Evolutionary conservation across 2,888 invertebrate genomes (phyloP).

Genomic region (Mantis religiosa): DNA sequence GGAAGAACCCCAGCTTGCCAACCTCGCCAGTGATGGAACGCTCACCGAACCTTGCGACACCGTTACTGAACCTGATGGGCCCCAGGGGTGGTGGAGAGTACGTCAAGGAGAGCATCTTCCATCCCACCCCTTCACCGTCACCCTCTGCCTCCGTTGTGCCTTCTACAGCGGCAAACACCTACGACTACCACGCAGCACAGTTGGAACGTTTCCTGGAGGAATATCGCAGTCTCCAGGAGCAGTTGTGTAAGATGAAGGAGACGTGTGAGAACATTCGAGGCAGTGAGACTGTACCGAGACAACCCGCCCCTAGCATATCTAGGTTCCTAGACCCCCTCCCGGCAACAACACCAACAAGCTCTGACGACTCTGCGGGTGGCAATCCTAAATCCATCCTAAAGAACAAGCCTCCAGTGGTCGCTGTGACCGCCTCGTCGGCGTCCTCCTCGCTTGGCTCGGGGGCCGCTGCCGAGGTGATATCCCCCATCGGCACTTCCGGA

Average conservation of each 20-base stretch:
- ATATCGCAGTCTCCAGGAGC: slow-evolving; percentile 70
- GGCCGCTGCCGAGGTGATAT: slow-evolving; percentile 16
- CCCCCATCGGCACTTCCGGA: slow-evolving; percentile 41
- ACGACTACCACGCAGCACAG: slow-evolving; percentile 76
- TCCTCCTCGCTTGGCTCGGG: slow-evolving; percentile 6
- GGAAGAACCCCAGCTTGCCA: slow-evolving; percentile 56
- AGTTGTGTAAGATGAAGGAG: slow-evolving; percentile 75
- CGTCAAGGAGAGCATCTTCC: slow-evolving; percentile 1
- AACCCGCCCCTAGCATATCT: slow-evolving; percentile 23
- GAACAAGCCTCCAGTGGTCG: slow-evolving; percentile 42
- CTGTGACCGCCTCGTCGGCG: slow-evolving; percentile 22
- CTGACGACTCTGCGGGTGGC: slow-evolving; percentile 45
- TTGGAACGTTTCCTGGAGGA: slow-evolving; percentile 75
- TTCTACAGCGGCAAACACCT: slow-evolving; percentile 48
- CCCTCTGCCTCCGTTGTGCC: slow-evolving; percentile 20
- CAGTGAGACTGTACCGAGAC: slow-evolving; percentile 38
- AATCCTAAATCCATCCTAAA: slow-evolving; percentile 54
- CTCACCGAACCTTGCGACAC: slow-evolving; percentile 45
- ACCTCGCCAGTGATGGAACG: slow-evolving; percentile 57
- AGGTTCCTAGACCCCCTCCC: slow-evolving; percentile 46
- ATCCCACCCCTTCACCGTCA: slow-evolving; percentile 14
- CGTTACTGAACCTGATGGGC: slow-evolving; percentile 57
- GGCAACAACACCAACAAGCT: slow-evolving; percentile 39
- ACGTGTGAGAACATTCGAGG: slow-evolving; percentile 65
- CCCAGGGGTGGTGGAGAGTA: slow-evolving; percentile 41